Evolutionary conservation across 2,113 vertebrate genomes (phyloP).

Genomic region (Craseonycteris thonglongyai): DNA sequence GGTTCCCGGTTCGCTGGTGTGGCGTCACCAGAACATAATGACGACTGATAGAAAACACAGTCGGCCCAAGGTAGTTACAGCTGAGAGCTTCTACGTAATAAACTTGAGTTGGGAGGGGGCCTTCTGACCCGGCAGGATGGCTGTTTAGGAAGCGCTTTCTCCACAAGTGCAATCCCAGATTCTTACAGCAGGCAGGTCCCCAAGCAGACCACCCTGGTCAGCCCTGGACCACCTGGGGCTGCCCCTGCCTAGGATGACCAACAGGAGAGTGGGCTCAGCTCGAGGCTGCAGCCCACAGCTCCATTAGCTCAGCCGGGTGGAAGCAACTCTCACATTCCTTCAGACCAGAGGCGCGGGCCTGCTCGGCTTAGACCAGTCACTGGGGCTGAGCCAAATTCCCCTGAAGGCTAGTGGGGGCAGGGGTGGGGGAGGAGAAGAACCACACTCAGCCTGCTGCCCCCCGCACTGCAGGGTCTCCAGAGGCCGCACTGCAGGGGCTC

Average conservation of each 20-base stretch:
- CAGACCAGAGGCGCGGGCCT: neutral
- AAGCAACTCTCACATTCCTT: neutral
- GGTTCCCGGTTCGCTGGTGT: neutral
- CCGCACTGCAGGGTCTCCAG: too few relatives aligned
- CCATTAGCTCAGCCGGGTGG: neutral
- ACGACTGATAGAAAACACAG: neutral
- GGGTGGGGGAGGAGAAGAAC: neutral
- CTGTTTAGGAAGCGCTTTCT: neutral
- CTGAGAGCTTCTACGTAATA: neutral
- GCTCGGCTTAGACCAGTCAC: neutral
- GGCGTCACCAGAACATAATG: neutral
- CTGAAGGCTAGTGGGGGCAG: neutral
- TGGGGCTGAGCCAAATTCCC: neutral
- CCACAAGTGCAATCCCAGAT: neutral
- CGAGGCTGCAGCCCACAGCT: neutral
- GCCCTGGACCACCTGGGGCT: neutral
- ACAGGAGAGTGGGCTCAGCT: neutral
- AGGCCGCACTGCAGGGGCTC: too few relatives aligned
- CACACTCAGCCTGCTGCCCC: neutral
- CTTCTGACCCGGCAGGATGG: neutral
- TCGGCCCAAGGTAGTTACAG: neutral
- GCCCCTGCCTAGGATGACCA: neutral
- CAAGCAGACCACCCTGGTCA: neutral
- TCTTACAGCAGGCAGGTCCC: neutral
- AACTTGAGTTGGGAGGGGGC: neutral